Evolutionary conservation across 1,140 invertebrate species (phyloP), one percentile per base, ranked within the genome.

Genomic region (Listronotus oregonensis): DNA sequence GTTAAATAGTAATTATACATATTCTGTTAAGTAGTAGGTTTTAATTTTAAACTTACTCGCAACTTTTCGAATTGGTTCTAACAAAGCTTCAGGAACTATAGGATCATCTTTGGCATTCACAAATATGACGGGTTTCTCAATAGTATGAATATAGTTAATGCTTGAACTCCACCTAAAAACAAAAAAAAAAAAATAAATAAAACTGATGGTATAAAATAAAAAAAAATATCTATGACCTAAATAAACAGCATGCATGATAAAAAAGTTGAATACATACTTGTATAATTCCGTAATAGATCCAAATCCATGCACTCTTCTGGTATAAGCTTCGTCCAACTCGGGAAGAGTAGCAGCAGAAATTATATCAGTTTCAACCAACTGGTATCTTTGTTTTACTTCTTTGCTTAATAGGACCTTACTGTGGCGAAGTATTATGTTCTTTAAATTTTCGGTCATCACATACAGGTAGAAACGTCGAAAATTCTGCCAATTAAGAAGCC

Each of bases 381-480:
- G 81, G 71, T 85, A 85, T 46, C 83, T 84, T 43, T 82, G 80
- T 77, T 90, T 91, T 6, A 91, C 83, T 44, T 95, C 89, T 11
- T 90, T 87, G 14, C 85, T 86, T 10, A 96, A 82, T 46, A 95
- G 80, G 40, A 89, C 85, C 65, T 88, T 83, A 66, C 90, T 89
- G 79, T 96, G 91, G 34, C 86, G 83, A 1, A 92, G 82, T 61
- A 97, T 90, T 40, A 96, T 88, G 70, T 87, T 88, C 61, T 93
- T 92, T 71, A 95, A 88, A 75, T 94, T 94, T 77, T 94, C 92
- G 0, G 94, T 95, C 90, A 97, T 95, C 39, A 93, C 87, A 75
- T 93, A 95, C n/a, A 95, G 81, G 77, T 97, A 97, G 69, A 93
- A 87, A 0, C 93, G 86, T 5, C 93, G 84, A 76, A 95, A 90